Percentiles rank a stretch among this genome's conserved stretches.
These are phyloP conservation scores for Hipparchia semele DNA, from an alignment of 2,888 invertebrate genomes.

Conservation along the genomic window DNA sequence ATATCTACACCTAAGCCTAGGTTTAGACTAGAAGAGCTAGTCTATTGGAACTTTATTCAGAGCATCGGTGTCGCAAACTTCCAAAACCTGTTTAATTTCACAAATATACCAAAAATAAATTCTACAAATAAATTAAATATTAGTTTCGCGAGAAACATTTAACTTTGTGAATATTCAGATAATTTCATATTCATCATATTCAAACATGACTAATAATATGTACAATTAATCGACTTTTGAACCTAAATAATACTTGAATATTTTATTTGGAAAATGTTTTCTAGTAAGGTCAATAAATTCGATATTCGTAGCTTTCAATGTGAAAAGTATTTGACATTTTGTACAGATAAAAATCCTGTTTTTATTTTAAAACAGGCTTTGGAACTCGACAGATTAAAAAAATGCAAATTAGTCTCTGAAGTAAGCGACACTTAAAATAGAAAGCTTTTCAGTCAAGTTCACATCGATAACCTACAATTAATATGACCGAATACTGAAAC, in stretches of 20 bases:
- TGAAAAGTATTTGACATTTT: background rate
- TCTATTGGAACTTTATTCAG: conserved; percentile 64
- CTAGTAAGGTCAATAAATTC: too few relatives aligned
- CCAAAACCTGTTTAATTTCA: conserved; percentile 27
- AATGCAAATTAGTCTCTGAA: conserved; percentile 44
- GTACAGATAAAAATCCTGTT: conserved; percentile 8
- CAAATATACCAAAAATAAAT: conserved; percentile 11
- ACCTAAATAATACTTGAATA: too few relatives aligned
- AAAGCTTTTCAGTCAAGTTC: conserved; percentile 44
- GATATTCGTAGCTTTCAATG: too few relatives aligned
- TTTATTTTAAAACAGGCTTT: conserved; percentile 31
- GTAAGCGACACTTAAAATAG: conserved; percentile 40
- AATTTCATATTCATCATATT: background rate
- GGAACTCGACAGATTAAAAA: conserved; percentile 36
- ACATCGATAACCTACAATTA: conserved; percentile 39
- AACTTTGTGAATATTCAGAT: background rate
- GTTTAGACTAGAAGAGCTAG: conserved; percentile 54
- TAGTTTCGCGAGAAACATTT: background rate
- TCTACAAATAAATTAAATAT: background rate
- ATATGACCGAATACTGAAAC: conserved; percentile 14
- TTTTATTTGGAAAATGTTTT: too few relatives aligned
- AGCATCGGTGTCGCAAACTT: conserved; percentile 36
- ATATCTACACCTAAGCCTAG: conserved; percentile 77
- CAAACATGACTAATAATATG: background rate
- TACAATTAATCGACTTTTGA: too few relatives aligned